Evolutionary conservation across 2,797 vertebrate species (phyloP), one percentile per base, ranked within the genome.

Genomic region (Anguilla anguilla): DNA sequence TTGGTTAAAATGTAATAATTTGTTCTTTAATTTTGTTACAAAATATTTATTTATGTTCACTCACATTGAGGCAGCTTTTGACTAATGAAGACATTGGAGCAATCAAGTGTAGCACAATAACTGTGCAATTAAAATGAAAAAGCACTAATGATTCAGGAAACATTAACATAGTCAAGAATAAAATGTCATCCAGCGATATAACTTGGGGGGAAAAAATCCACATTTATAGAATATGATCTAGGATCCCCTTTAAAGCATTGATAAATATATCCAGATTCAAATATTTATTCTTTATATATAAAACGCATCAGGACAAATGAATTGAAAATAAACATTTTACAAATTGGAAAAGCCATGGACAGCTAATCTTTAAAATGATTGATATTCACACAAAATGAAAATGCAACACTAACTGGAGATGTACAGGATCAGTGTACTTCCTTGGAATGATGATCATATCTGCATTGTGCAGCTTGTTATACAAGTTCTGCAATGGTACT

Each of bases 241-340:
- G 91, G 92, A 91, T 92, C 89, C 88, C 91, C 91, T 90, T 91
- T 93, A 94, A 95, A 94, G 93, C 93, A 95, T 93, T 95, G 96
- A 96, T 95, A 95, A 96, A 96, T 96, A 96, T 95, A 94, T 95
- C 93, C 93, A 94, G 92, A 92, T 90, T 90, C 89, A 88, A 85
- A 86, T 92, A 90, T 90, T 85, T 59, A 86, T 93, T 94, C 91
- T 94, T 94, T 90, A 91, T 93, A 94, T 93, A 94, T 93, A 95
- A 94, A 96, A 96, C 94, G 92, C 91, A 91, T 87, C 86, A 91
- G 94, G 93, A 94, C 92, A 95, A 92, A 94, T 85, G 92, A 88
- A 89, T 91, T 92, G 31, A 85, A 92, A 90, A 92, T 89, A 92
- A 64, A 89, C 85, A 86, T 89, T 87, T 92, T 92, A 95, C 93